Evolutionary conservation across 2,797 vertebrate species (phyloP).

Genomic region (Prunella strophiata): DNA sequence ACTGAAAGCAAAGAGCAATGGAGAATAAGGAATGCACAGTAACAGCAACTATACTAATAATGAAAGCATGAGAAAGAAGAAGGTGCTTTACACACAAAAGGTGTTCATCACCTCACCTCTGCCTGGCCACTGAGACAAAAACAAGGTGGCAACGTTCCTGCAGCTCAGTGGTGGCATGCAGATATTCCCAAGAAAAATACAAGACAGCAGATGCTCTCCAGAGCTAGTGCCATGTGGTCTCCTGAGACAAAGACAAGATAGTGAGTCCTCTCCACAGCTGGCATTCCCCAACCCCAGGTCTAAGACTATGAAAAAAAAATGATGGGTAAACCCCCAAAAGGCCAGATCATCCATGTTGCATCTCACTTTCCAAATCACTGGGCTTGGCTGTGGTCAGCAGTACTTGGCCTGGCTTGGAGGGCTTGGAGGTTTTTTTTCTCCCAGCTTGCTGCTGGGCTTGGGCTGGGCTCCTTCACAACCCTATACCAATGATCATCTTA

Average conservation of each 20-base stretch:
- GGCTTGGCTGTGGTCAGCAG: not conserved
- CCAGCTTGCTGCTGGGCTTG: not conserved
- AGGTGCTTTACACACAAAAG: not conserved
- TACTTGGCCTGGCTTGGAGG: rapidly evolving
- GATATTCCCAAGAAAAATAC: not conserved
- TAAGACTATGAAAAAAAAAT: not conserved
- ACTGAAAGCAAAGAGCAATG: not conserved
- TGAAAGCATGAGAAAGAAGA: not conserved
- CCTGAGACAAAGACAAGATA: not conserved
- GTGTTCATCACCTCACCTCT: not conserved
- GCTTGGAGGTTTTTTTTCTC: too few species aligned
- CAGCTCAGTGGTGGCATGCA: rapidly evolving
- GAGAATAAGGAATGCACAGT: not conserved
- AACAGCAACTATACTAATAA: not conserved
- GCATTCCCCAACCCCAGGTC: not conserved
- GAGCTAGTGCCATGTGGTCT: not conserved
- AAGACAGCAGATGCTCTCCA: not conserved
- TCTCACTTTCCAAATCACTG: not conserved
- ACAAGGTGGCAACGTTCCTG: not conserved
- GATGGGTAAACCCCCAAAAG: not conserved
- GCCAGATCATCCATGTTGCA: not conserved
- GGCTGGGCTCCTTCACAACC: not conserved
- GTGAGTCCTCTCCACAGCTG: not conserved
- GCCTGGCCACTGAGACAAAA: not conserved
- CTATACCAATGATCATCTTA: not conserved